Evolutionary conservation across 2,113 vertebrate species (phyloP), one percentile per base, ranked within the genome.

Genomic region (Spizaetus ornatus): DNA sequence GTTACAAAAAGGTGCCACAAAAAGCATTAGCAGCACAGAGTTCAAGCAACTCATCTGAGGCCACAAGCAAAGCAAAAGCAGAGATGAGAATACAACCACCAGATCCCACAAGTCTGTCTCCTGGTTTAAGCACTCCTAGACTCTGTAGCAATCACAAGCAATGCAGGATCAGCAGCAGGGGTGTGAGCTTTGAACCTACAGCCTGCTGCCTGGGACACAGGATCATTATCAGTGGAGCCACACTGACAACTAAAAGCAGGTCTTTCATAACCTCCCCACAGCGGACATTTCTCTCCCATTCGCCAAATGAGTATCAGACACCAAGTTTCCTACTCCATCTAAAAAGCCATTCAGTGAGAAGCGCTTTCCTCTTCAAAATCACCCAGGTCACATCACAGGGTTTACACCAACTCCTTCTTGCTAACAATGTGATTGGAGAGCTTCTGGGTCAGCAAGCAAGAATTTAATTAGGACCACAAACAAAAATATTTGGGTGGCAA

Each of bases 131-230:
- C 69, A 34, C 78, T 16, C 12, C 25, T 56, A 22, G 25, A 38
- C 43, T 70, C 86, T 42, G 52, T 13, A 79, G 92, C 78, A 89
- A 58, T 61, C 67, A 55, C 45, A 52, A 52, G 55, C 72, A 92
- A 12, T 66, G 84, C 86, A 82, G 66, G 74, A 88, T 91, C 94
- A 96, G 95, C 87, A 92, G 52, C 3, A 11, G 58, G 82, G 34
- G 52, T 42, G 36, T 94, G 97, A 97, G 93, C 97, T 97, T 97
- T 98, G 96, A 94, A 95, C 97, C 66, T 32, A 31, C 5, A 9
- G 58, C 40, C 70, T 43, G 34, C 67, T 58, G 86, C 91, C 71
- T 82, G 78, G 67, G 56, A 92, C 88, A 78, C 26, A 50, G 66
- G 47, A 50, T 56, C 26, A 0, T 95, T 96, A 96, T 93, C 96